Base-by-base conservation (phyloP, 2,797 vertebrate genomes). In the Ctenopoma kingsleyae region DNA sequence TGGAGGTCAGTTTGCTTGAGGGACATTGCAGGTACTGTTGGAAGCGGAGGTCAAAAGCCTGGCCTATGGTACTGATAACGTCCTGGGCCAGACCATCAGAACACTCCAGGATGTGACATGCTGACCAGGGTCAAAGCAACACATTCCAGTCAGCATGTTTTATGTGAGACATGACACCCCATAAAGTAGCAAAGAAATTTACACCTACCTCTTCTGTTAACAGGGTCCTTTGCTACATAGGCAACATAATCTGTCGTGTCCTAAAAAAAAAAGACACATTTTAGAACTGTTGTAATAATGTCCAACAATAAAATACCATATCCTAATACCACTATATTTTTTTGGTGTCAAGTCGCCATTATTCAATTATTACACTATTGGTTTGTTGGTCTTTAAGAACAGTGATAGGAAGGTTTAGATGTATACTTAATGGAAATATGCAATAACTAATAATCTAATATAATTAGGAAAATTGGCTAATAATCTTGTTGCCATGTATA, bases 191-290 rank as follows among this genome's bases (percentile, higher is more conserved):
- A 22, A 64, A 56, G 13, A 10, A 70, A 35, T 35, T n/a, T 40
- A 61, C 2, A 38, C 91, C 89, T 94, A 99, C 98, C 98, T 97
- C 98, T 95, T 80, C 96, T 96, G 87, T 99, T 99, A n/a, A 99
- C 98, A 46, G 98, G 98, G 89, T 99, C 98, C 89, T 99, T 99
- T 76, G 98, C 98, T 83, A 99, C 97, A 76, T 99, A 99, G 8
- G 98, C 98, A 80, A 99, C 97, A 58, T 94, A 99, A 92, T 99
- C 97, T 47, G 96, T 97, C 50, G 97, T 99, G 92, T 99, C 98
- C 98, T 99, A 57, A 44, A 79, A 80, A 57, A 44, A 79, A 80
- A 30, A 64, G 10, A 60, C 3, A 53, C 1, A 22, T 25, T 13
- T 19, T 40, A 32, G 13, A 71, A 35, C 4, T 30, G 16, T 48